Percentiles rank a stretch among this genome's conserved stretches.
phyloP scores from a whole-genome alignment of 2,888 invertebrate genomes.

The Galeopsomyia nigrocyanea region DNA sequence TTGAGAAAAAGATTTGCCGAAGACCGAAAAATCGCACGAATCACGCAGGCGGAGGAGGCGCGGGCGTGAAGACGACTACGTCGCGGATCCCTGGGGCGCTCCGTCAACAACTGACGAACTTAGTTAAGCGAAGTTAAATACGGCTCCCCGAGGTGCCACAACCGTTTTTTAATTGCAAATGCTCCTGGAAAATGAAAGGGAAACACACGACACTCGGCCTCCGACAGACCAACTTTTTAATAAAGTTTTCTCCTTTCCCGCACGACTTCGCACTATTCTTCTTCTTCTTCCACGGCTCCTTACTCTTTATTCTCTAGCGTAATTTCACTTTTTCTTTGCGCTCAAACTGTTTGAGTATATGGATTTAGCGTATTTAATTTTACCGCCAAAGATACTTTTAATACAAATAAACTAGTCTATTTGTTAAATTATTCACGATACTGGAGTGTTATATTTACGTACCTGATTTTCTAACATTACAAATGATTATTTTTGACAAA shows the following conservation, averaged over 20 bases:
- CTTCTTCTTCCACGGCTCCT: background rate
- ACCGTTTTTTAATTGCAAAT: conserved; percentile 67
- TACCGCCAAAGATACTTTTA: too few species aligned
- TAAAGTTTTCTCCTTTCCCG: conserved; percentile 43
- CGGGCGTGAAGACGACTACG: conserved; percentile 52
- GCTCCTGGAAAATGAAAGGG: conserved; percentile 60
- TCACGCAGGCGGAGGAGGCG: too few species aligned
- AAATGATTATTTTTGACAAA: too few species aligned
- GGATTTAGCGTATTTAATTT: too few species aligned
- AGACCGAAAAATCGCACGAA: conserved; percentile 49
- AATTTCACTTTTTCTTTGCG: conserved; percentile 10
- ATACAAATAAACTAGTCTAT: too few species aligned
- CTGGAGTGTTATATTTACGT: too few species aligned
- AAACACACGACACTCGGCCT: conserved; percentile 47
- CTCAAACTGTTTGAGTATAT: too few species aligned
- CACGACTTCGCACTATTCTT: conserved; percentile 1
- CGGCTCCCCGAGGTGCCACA: conserved; percentile 64
- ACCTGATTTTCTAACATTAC: too few species aligned
- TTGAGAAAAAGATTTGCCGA: conserved; percentile 43
- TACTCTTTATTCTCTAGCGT: background rate
- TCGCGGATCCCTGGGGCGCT: conserved; percentile 61
- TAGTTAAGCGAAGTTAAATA: conserved; percentile 68
- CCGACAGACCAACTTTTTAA: conserved; percentile 50
- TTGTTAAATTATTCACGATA: too few species aligned
- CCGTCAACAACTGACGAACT: conserved; percentile 66